Base-by-base conservation (phyloP, 2,113 vertebrate species). In the Hepsetus odoe region DNA sequence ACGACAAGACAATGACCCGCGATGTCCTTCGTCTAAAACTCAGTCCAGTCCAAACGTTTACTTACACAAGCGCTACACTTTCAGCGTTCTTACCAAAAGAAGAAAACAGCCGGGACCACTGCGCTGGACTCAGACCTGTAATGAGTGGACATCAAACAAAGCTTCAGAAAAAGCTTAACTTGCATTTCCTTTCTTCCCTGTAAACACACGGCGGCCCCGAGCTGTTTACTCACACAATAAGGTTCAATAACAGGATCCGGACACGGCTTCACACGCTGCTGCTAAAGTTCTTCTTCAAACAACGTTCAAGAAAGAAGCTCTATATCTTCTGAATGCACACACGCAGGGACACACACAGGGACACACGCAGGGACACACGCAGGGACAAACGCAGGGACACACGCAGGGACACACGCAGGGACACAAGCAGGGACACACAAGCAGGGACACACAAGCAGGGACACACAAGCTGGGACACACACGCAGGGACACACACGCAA, bases 111-210 rank as follows among this genome's bases (percentile, higher is more conserved):
- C 51, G n/a, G 20, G n/a, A 13, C 20, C 51, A 24, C 3, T 22
- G 11, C 24, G 51, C n/a, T 9, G 12, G 51, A 55, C 51, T 24
- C 14, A 13, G 44, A 14, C 13, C 44, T 55, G 22, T 7, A 55
- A 22, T 22, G 51, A 2, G 1, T 55, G 51, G 51, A 24, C 51
- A 53, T 53, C 49, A 53, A 53, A 46, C n/a, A 53, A 53, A 18
- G 20, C 49, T 51, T 51, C 20, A 8, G n/a, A 28, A 61, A 61
- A 32, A 2, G 30, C 56, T 62, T 33, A 20, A 38, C 61, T 33
- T n/a, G 61, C 33, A 65, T 11, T 38, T 62, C 26, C 59, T 62
- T 62, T 38, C 61, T 38, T 65, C 32, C 38, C 33, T 11, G 61
- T 38, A 38, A 65, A 65, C 32, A 65, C 13, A 64, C 30, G 10